Evolutionary conservation across 2,888 invertebrate genomes (phyloP).

Genomic region (Brenthis ino): DNA sequence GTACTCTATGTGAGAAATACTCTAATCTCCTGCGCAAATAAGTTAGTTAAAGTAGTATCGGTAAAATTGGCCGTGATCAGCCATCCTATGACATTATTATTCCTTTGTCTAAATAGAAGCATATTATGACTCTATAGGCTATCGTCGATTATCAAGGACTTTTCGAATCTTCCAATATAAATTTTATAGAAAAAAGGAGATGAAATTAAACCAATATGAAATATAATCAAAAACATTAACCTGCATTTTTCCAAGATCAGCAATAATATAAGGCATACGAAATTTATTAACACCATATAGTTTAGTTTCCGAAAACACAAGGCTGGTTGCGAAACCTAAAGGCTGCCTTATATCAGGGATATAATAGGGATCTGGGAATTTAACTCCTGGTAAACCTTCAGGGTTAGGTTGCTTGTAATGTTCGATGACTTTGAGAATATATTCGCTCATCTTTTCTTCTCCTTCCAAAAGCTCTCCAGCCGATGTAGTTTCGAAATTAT

Average conservation of each 20-base stretch:
- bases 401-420: conserved; percentile 92
- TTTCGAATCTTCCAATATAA: no score
- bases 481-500: conserved; percentile 27
- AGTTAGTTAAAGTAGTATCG: no score
- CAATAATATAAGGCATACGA: conserved; percentile 86
- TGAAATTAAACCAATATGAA: neutral
- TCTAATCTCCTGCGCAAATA: no score
- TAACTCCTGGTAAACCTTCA: conserved; percentile 89
- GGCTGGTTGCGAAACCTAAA: conserved; percentile 84
- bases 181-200: neutral
- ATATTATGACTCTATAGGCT: no score
- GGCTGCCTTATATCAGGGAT: conserved; percentile 89
- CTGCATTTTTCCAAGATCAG: conserved; percentile 89
- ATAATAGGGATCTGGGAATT: conserved; percentile 90
- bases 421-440: conserved; percentile 86
- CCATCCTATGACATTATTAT: no score
- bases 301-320: conserved; percentile 87
- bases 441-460: conserved; percentile 87
- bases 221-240: conserved; percentile 58
- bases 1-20: no score
- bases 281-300: conserved; percentile 91
- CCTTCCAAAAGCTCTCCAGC: conserved; percentile 56
- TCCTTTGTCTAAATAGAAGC: no score
- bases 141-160: no score
- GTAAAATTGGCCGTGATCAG: no score